A percentile compares a stretch with the other conserved stretches of the same genome.
Conservation (phyloP, 2,888 invertebrate species). For the Agrochola macilenta region DNA sequence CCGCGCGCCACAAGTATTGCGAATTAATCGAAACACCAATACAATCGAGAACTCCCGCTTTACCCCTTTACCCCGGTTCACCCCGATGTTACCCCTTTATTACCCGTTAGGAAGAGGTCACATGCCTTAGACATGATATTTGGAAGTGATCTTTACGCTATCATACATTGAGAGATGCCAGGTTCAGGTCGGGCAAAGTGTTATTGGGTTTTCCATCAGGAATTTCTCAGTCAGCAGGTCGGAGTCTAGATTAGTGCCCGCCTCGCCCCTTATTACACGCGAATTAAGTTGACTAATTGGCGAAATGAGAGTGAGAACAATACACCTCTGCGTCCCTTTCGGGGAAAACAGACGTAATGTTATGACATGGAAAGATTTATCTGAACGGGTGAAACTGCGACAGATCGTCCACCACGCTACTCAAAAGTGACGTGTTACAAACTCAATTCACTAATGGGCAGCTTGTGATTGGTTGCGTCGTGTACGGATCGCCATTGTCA, state of each 20-base stretch:
- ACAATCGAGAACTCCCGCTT: conserved; percentile 41
- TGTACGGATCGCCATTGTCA: too few relatives aligned
- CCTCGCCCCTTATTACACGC: too few relatives aligned
- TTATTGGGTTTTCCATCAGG: not conserved
- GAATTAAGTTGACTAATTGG: too few relatives aligned
- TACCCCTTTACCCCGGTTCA: not conserved
- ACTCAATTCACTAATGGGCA: too few relatives aligned
- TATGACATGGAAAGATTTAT: not conserved
- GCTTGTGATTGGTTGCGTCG: too few relatives aligned
- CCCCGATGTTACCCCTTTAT: conserved; percentile 22
- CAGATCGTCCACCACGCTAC: too few relatives aligned
- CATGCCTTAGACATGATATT: conserved; percentile 23
- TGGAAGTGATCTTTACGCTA: conserved; percentile 1
- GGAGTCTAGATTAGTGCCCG: too few relatives aligned
- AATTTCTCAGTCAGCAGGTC: not conserved
- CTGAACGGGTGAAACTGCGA: too few relatives aligned
- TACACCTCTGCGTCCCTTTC: not conserved
- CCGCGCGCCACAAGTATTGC: conserved; percentile 81
- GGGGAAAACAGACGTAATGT: not conserved
- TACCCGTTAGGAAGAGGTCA: conserved; percentile 17
- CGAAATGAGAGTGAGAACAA: not conserved
- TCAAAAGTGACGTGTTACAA: too few relatives aligned
- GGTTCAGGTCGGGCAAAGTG: not conserved
- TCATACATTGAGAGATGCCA: not conserved
- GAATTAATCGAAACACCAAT: conserved; percentile 82